Conservation (phyloP, 2,888 invertebrate genomes). For the Tiliacea aurago region DNA sequence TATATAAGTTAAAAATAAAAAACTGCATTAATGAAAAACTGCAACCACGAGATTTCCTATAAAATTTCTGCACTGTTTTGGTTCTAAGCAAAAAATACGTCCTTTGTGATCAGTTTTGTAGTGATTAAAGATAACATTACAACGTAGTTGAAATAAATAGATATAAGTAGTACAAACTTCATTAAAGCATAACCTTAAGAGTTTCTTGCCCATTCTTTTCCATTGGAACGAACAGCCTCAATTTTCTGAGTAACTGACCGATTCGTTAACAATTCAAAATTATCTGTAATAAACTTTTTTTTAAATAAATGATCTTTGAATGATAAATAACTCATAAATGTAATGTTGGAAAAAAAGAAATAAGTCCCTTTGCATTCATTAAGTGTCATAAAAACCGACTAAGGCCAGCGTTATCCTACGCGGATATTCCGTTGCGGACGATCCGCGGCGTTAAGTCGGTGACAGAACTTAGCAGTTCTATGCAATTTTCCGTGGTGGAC, state of each 20-base stretch:
- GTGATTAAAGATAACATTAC: no score
- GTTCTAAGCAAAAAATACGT: no score
- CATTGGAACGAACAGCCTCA: background rate
- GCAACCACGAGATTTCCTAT: no score
- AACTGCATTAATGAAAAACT: no score
- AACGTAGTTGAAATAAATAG: no score
- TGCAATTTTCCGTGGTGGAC: background rate
- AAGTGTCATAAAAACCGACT: background rate
- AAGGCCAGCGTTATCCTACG: background rate
- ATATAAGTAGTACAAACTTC: background rate
- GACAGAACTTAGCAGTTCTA: background rate
- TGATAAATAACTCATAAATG: no score
- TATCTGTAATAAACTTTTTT: background rate
- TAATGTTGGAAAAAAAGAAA: background rate
- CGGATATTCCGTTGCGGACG: no score
- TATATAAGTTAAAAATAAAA: no score
- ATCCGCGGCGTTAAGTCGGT: background rate
- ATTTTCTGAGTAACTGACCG: background rate
- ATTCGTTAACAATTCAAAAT: background rate
- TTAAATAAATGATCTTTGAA: no score
- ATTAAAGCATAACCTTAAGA: background rate
- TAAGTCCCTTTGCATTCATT: background rate
- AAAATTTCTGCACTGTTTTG: no score
- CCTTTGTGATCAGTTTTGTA: no score
- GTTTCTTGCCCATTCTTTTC: background rate